Conservation (phyloP, 2,888 invertebrate species). For the Gasteruption jaculator region DNA sequence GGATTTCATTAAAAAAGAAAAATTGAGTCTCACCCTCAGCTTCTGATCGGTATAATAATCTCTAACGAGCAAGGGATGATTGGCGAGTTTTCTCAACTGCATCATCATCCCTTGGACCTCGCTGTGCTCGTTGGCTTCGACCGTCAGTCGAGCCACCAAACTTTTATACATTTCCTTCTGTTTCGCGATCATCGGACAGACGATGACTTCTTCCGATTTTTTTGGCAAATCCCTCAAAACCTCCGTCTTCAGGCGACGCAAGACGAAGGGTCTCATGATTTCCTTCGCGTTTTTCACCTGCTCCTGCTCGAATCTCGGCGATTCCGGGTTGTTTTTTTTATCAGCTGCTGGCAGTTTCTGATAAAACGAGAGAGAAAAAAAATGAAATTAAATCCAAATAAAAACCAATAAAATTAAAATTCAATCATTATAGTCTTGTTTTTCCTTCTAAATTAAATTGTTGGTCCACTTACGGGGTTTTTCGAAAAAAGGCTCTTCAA, state of each 20-base stretch:
- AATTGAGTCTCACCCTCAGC: slow-evolving; percentile 49
- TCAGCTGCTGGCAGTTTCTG: slow-evolving; percentile 55
- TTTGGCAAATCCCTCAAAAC: slow-evolving; percentile 81
- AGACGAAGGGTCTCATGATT: slow-evolving; percentile 93
- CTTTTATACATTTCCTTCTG: slow-evolving; percentile 75
- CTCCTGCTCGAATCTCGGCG: slow-evolving; percentile 80
- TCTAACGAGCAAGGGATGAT: slow-evolving; percentile 85
- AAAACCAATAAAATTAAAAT: slow-evolving; percentile 14
- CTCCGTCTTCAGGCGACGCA: slow-evolving; percentile 82
- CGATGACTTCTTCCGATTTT: slow-evolving; percentile 70
- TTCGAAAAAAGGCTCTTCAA: slow-evolving; percentile 84
- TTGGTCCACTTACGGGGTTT: slow-evolving; percentile 56
- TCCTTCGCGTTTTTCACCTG: slow-evolving; percentile 90
- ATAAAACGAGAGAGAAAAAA: no score
- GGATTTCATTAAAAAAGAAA: no score
- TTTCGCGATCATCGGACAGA: slow-evolving; percentile 64
- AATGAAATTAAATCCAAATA: slow-evolving; percentile 5
- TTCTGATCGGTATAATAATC: slow-evolving; percentile 66
- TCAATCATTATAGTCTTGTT: slow-evolving; percentile 5
- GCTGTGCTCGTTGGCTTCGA: slow-evolving; percentile 35
- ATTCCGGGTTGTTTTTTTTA: slow-evolving; percentile 57
- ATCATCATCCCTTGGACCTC: slow-evolving; percentile 68
- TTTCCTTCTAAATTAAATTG: slow-evolving; percentile 8
- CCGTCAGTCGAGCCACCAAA: slow-evolving; percentile 56
- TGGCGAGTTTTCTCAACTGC: slow-evolving; percentile 89